Evolutionary conservation across 2,113 vertebrate species (phyloP), one percentile per base, ranked within the genome.

Genomic region (Crotophaga sulcirostris): DNA sequence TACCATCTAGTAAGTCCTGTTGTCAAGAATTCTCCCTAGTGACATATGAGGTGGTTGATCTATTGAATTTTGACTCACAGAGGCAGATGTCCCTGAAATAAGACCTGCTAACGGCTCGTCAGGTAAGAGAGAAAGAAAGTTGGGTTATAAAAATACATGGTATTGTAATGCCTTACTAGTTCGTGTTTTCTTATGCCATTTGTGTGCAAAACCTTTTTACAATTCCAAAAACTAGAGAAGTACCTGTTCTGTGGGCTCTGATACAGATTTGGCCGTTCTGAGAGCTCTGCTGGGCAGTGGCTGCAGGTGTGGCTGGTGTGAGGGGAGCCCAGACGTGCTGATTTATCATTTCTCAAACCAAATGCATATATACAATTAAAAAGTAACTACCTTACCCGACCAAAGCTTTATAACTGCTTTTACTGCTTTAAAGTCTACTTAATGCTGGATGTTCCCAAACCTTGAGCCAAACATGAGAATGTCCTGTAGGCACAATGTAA

Each of bases 291-390:
- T 5, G 98, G 98, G 66, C 98, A 98, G 16, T 95, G 97, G 28
- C 98, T 97, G 1, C 98, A 99, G 58, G 98, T 80, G 11, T 98
- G 98, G 2, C 98, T 98, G 1, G 96, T 16, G 5, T 62, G n/a
- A 9, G 98, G 98, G 4, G n/a, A n/a, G n/a, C n/a, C n/a, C n/a
- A n/a, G n/a, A n/a, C n/a, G n/a, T n/a, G n/a, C n/a, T n/a, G n/a
- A n/a, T 23, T 79, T 31, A 40, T 5, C 24, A 55, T 40, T 51
- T 64, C 40, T 92, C 66, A 54, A 44, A 33, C 19, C 3, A 66
- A 80, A 84, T 7, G 0, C 62, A 11, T 28, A 15, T 56, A 25
- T 90, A 21, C 88, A 77, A 47, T 76, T 8, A 52, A 81, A 10
- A 42, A 42, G 25, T 5, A 31, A 12, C 49, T 73, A 74, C 49